These are phyloP conservation scores for Gari tellinella DNA, from an alignment of 2,888 invertebrate genomes.

Conservation along the genomic window DNA sequence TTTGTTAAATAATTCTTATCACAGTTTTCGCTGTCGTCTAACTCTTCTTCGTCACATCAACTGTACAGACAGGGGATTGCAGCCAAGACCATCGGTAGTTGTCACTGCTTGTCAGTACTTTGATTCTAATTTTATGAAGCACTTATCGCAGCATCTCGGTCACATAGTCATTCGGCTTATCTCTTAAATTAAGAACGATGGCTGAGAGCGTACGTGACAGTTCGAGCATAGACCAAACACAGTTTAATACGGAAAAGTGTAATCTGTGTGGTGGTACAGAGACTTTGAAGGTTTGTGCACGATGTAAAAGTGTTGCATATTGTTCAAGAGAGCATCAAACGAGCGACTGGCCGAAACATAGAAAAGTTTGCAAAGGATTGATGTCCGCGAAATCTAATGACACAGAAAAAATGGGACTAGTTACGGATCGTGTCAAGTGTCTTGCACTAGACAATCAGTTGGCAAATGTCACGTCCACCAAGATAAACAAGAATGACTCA, in stretches of 20 bases:
- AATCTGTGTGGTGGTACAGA: constrained; percentile 76
- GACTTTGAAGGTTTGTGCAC: constrained; percentile 77
- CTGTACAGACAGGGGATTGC: no score
- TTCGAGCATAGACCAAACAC: constrained; percentile 41
- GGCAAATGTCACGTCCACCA: constrained; percentile 18
- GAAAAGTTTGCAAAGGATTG: constrained; percentile 63
- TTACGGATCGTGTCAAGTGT: constrained; percentile 10
- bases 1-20: no score
- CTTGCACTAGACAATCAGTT: constrained; percentile 6
- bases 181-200: no score
- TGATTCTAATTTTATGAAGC: no score
- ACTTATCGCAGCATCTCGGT: no score
- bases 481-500: neutral
- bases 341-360: constrained; percentile 79
- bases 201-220: constrained; percentile 65
- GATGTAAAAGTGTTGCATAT: constrained; percentile 78
- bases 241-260: constrained; percentile 60
- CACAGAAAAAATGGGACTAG: constrained; percentile 15
- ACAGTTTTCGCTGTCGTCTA: no score
- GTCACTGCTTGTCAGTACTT: no score
- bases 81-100: no score
- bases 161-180: no score
- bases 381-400: constrained; percentile 24
- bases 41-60: no score
- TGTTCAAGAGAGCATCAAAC: constrained; percentile 81